Evolutionary conservation across 1,140 invertebrate genomes (phyloP), one percentile per base, ranked within the genome.

Genomic region (Ylistrum balloti): DNA sequence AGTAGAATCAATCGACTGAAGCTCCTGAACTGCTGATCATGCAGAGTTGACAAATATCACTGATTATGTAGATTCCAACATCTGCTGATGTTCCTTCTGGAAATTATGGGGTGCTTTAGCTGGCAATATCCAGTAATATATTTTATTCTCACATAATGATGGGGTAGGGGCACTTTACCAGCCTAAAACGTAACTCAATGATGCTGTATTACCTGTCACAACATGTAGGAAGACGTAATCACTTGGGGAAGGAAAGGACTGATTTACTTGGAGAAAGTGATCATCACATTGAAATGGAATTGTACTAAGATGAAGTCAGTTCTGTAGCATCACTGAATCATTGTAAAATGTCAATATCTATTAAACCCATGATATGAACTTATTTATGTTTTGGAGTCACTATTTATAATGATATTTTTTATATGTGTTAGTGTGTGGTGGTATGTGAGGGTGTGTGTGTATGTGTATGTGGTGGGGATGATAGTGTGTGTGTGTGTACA

Each of bases 121-220:
- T 28, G 22, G 22, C 56, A 74, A 74, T 74, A 74, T 74, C 22
- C 22, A 1, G 17, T 28, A 22, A n/a, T 74, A 74, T n/a, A 74
- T 74, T 74, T 74, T 17, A 22, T 11, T 17, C 28, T n/a, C n/a
- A n/a, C 5, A 5, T 74, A 74, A 74, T 74, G 56, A 11, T n/a
- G 17, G 56, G 56, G 56, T 74, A 74, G 17, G n/a, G 56, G 56
- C n/a, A 74, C 56, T 74, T 74, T 74, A 74, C 56, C 56, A 74
- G 56, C 22, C 56, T 1, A 74, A 74, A 74, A 74, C 56, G 9
- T 74, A n/a, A 74, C 22, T 9, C 20, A 74, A 74, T 74, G 56
- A 28, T n/a, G n/a, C n/a, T n/a, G n/a, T n/a, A 74, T 28, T 74
- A 22, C n/a, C 56, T 28, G 22, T 28, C 56, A 74, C 41, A 45